A percentile compares a stretch with the other conserved stretches of the same genome.
Evolutionary conservation across 2,888 invertebrate species (phyloP).

Genomic region (Drosophila mayaguana): DNA sequence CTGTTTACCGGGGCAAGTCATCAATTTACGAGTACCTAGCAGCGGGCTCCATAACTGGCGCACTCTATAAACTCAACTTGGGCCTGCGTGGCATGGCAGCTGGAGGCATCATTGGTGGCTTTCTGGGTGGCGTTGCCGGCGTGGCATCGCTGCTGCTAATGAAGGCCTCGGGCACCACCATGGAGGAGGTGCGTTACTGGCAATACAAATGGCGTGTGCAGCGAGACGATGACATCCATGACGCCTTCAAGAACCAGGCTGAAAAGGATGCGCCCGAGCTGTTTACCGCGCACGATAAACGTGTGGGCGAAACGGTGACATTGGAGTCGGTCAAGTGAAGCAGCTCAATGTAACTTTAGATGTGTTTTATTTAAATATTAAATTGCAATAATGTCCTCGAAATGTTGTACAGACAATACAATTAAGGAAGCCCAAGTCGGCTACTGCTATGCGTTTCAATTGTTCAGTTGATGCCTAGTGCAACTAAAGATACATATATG

Average conservation of each 20-base stretch:
- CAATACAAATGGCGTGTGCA: slow-evolving; percentile 86
- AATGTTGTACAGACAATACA: slow-evolving; percentile 54
- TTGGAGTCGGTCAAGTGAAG: slow-evolving; percentile 77
- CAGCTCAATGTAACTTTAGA: slow-evolving; percentile 36
- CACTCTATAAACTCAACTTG: slow-evolving; percentile 88
- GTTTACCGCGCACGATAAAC: slow-evolving; percentile 75
- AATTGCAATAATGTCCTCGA: slow-evolving; percentile 76
- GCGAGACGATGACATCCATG: slow-evolving; percentile 82
- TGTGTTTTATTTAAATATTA: slow-evolving; percentile 69
- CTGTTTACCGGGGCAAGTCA: slow-evolving; percentile 89
- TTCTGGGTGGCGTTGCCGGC: slow-evolving; percentile 88
- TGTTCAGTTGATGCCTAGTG: slow-evolving; percentile 63
- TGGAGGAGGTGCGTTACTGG: slow-evolving; percentile 88
- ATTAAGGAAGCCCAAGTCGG: slow-evolving; percentile 72
- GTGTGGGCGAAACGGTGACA: slow-evolving; percentile 72
- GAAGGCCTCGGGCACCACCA: slow-evolving; percentile 87
- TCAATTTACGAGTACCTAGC: slow-evolving; percentile 89
- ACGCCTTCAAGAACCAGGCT: slow-evolving; percentile 75
- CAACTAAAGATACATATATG: slow-evolving; percentile 62
- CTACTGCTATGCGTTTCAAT: slow-evolving; percentile 66
- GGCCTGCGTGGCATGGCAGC: slow-evolving; percentile 89
- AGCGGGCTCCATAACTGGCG: slow-evolving; percentile 88
- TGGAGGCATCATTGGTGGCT: slow-evolving; percentile 88
- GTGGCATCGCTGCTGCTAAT: slow-evolving; percentile 86
- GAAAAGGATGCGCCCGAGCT: slow-evolving; percentile 64